Percentiles rank a stretch among this genome's conserved stretches.
These are phyloP conservation scores for Pterostichus madidus DNA, from an alignment of 2,888 invertebrate species.

Conservation along the genomic window DNA sequence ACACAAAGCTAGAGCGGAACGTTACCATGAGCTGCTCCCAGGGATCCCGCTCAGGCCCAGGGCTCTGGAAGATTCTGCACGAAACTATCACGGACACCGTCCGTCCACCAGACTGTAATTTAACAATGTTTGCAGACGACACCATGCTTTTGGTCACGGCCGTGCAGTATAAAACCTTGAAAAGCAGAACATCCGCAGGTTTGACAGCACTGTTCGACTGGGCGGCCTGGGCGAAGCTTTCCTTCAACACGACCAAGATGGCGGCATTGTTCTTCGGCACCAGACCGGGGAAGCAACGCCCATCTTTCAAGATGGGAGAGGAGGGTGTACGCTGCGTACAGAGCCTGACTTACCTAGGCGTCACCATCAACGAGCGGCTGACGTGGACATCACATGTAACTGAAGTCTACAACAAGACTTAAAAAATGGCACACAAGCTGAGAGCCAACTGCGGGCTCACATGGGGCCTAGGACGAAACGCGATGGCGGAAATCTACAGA, in stretches of 20 bases:
- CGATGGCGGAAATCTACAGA: background rate
- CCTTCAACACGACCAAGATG: background rate
- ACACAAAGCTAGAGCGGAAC: background rate
- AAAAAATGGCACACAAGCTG: background rate
- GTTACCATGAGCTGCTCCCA: slow-evolving; percentile 57
- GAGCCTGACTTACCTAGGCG: background rate
- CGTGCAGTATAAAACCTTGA: background rate
- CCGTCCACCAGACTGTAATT: slow-evolving; percentile 53
- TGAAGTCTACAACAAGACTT: too few species aligned
- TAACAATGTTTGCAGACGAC: slow-evolving; percentile 67
- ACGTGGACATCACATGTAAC: background rate
- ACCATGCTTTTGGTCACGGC: slow-evolving; percentile 33
- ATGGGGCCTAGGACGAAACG: background rate
- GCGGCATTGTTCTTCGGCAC: background rate
- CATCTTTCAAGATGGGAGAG: background rate
- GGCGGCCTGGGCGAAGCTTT: background rate
- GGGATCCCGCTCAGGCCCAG: slow-evolving; percentile 60
- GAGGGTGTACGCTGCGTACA: background rate
- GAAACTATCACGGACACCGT: slow-evolving; percentile 48
- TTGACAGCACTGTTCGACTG: background rate
- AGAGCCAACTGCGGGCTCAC: background rate
- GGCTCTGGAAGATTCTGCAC: slow-evolving; percentile 63
- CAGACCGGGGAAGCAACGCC: background rate
- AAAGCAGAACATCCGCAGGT: background rate
- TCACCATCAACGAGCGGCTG: background rate